Conservation (phyloP, 2,888 invertebrate genomes). For the Lysandra coridon region DNA sequence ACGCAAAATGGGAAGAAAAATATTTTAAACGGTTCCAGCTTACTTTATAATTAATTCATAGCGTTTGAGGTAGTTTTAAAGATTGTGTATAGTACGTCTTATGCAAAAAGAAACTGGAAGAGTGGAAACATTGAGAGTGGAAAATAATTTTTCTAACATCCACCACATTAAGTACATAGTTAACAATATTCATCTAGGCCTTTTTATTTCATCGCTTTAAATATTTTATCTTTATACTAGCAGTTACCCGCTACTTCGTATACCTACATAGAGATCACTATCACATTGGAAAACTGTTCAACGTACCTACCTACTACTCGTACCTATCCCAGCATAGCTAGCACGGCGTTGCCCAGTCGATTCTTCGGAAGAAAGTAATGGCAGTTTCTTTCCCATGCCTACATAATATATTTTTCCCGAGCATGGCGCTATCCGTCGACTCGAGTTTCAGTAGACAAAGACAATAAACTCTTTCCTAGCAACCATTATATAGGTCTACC, state of each 20-base stretch:
- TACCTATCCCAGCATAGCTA: background rate
- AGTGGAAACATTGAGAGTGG: background rate
- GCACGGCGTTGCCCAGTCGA: no score
- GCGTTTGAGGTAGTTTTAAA: constrained; percentile 19
- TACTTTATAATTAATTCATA: constrained; percentile 26
- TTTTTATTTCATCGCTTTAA: background rate
- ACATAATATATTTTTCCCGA: no score
- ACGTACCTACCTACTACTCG: background rate
- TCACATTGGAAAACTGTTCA: background rate
- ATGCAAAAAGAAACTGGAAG: background rate
- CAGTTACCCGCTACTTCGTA: background rate
- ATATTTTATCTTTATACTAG: background rate
- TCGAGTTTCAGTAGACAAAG: no score
- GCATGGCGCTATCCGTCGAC: no score
- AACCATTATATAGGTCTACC: no score
- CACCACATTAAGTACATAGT: background rate
- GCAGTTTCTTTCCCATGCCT: no score
- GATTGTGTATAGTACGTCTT: background rate
- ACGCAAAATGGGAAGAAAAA: constrained; percentile 29
- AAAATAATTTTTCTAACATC: background rate
- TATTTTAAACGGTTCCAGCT: constrained; percentile 30
- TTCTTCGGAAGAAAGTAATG: no score
- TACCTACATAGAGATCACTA: background rate
- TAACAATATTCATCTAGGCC: background rate
- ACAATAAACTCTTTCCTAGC: no score